A percentile compares a stretch with the other conserved stretches of the same genome.
Conservation (phyloP, 2,113 vertebrate species). For the Mormyrus iriodes region DNA sequence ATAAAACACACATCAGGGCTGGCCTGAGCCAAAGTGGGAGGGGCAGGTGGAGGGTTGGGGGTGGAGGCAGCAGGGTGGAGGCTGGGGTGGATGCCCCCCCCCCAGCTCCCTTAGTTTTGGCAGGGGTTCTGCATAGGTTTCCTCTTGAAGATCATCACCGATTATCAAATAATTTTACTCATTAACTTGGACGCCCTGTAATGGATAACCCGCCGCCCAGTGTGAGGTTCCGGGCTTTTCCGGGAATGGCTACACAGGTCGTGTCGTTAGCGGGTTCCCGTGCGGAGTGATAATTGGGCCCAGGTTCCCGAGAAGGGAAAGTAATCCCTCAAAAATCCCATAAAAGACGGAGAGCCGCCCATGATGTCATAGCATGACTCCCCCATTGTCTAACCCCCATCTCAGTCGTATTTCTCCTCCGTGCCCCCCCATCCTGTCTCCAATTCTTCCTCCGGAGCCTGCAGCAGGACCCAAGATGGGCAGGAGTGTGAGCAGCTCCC, state of each 20-base stretch:
- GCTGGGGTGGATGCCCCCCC: background rate
- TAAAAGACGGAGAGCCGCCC: conserved; percentile 26
- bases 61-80: background rate
- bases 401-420: background rate
- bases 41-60: background rate
- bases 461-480: background rate
- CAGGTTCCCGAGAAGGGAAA: conserved; percentile 29
- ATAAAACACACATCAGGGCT: conserved; percentile 7
- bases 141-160: background rate
- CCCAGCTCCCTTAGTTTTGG: background rate
- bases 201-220: too few species aligned
- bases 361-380: conserved; percentile 40
- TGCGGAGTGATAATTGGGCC: conserved; percentile 30
- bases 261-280: background rate
- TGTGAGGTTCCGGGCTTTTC: background rate
- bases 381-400: conserved; percentile 34
- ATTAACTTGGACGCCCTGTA: background rate
- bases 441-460: background rate
- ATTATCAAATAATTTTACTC: background rate
- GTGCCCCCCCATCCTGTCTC: background rate
- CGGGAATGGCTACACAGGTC: background rate
- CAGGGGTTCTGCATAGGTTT: background rate
- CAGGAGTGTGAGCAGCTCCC: background rate
- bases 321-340: conserved; percentile 37
- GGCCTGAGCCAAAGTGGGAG: background rate